A percentile compares a stretch with the other conserved stretches of the same genome.
Conservation (phyloP, 2,888 invertebrate genomes). For the Xylota segnis region DNA sequence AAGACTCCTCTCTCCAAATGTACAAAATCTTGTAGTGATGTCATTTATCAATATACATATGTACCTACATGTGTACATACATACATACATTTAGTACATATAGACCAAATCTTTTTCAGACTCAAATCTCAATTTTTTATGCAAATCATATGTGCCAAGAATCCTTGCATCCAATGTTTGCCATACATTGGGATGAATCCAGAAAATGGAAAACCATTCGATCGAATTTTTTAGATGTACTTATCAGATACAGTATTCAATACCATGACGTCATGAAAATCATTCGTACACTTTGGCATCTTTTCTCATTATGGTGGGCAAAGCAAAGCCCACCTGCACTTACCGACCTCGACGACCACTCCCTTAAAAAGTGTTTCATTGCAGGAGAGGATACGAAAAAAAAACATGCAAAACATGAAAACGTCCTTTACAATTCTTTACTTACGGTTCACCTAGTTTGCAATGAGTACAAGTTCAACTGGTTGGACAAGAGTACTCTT, state of each 20-base stretch:
- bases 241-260: background rate
- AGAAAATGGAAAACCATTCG: no score
- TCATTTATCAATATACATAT: no score
- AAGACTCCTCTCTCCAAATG: no score
- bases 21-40: no score
- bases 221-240: background rate
- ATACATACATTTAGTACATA: no score
- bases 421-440: conserved; percentile 38
- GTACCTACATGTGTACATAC: no score
- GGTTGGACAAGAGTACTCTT: conserved; percentile 61
- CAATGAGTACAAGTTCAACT: conserved; percentile 73
- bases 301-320: conserved; percentile 10
- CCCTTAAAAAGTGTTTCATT: conserved; percentile 23
- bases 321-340: conserved; percentile 44
- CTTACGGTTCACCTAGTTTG: conserved; percentile 70
- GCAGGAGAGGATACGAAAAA: background rate
- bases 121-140: no score
- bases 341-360: conserved; percentile 57
- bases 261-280: conserved; percentile 34
- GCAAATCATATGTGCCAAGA: no score
- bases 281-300: background rate
- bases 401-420: conserved; percentile 14
- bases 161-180: no score
- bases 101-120: no score
- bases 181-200: no score